Evolutionary conservation across 2,797 vertebrate species (phyloP).

Genomic region (Pseudochirops corinnae): DNA sequence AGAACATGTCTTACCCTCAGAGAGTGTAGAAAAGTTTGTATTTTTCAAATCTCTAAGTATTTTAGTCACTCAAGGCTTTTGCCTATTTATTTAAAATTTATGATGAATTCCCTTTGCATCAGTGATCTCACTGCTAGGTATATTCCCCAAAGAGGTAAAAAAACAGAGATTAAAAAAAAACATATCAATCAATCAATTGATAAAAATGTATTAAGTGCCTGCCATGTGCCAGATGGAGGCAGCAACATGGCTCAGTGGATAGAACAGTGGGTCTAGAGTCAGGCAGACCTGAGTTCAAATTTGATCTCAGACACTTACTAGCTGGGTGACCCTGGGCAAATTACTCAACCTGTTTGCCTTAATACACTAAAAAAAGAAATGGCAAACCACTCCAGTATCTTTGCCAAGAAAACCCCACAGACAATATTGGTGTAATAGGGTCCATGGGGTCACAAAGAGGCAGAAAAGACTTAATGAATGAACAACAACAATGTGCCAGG

Average conservation of each 20-base stretch:
- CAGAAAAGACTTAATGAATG: not conserved
- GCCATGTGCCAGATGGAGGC: not conserved
- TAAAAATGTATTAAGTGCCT: not conserved
- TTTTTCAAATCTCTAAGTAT: constrained; percentile 45
- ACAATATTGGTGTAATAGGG: too few relatives aligned
- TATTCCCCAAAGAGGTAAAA: not conserved
- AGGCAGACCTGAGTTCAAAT: not conserved
- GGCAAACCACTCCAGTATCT: not conserved
- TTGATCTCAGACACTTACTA: not conserved
- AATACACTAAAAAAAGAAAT: not conserved
- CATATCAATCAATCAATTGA: not conserved
- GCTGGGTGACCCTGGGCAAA: not conserved
- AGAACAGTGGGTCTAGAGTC: not conserved
- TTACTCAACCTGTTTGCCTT: not conserved
- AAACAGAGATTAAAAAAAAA: not conserved
- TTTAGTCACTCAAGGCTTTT: not conserved
- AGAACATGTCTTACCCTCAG: not conserved
- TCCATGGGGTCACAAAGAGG: not conserved
- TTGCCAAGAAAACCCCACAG: not conserved
- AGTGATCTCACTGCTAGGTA: not conserved
- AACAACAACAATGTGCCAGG: not conserved
- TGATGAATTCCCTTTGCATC: not conserved
- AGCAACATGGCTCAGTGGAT: not conserved
- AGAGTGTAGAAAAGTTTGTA: not conserved
- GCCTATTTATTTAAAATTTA: constrained; percentile 28